Percentiles rank a stretch among this genome's conserved stretches.
Conservation (phyloP, 2,797 vertebrate genomes). For the Tenualosa ilisha region DNA sequence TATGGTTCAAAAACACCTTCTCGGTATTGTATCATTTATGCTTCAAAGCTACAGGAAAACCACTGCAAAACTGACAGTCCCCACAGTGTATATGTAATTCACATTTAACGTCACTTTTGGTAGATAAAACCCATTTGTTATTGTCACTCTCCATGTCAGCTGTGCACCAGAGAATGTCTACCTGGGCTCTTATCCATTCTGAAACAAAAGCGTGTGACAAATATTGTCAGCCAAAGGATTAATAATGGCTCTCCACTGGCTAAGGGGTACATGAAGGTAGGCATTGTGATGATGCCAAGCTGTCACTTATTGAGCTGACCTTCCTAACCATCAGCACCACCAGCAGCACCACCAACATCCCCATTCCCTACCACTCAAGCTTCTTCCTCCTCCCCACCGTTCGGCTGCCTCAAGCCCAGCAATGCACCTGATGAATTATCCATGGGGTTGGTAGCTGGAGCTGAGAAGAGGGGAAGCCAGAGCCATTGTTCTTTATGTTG, state of each 20-base stretch:
- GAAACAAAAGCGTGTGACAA: background rate
- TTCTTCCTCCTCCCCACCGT: background rate
- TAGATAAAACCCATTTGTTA: background rate
- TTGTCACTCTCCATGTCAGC: conserved; percentile 14
- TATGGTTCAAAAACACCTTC: conserved; percentile 43
- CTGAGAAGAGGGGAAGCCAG: conserved; percentile 35
- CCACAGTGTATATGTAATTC: background rate
- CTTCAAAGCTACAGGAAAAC: background rate
- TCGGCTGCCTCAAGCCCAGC: background rate
- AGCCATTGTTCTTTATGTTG: conserved; percentile 41
- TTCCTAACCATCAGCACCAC: background rate
- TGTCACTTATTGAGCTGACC: conserved; percentile 26
- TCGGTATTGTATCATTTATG: background rate
- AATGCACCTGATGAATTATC: conserved; percentile 17
- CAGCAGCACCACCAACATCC: background rate
- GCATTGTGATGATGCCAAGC: conserved; percentile 34
- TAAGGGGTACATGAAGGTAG: background rate
- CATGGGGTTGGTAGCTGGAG: conserved; percentile 32
- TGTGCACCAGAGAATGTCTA: background rate
- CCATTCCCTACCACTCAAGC: background rate
- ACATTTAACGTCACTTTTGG: background rate
- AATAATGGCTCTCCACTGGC: background rate
- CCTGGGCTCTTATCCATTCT: background rate
- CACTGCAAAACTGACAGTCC: background rate
- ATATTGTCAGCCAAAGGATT: conserved; percentile 12